Base-by-base conservation (phyloP, 35 echinoderm and acorn worm genomes). In the Strongylocentrotus purpuratus region DNA sequence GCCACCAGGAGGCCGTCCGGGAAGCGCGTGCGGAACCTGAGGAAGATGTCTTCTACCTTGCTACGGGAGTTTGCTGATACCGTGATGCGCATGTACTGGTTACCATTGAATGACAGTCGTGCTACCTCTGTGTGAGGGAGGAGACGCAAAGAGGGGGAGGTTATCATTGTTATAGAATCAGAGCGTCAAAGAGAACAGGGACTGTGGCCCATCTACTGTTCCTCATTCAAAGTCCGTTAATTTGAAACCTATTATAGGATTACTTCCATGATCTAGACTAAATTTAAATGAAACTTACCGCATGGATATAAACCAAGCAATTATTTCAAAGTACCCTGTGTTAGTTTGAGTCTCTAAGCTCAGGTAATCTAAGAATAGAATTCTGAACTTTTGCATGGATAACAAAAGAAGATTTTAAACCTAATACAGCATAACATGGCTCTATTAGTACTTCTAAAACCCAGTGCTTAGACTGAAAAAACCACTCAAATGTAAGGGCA, bases 11-110 rank as follows among this genome's bases (percentile, higher is more conserved):
- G 86, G 45, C 98, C 96, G 25, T 97, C 94, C 0, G 98, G 97
- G 50, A 96, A 95, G 46, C 97, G 92, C 5, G 98, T 99, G 28
- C 94, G 85, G 94, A 99, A 99, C 17, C 98, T 97, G 25, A 99
- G 70, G 48, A 94, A 96, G 46, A 99, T 96, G 47, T 99, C 96
- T 71, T 99, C 98, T 11, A 97, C 93, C 86, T 98, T 96, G 45
- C 96, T 98, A 52, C 92, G 96, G 4, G 96, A 94, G 88, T 31
- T 94, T 7, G 52, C 45, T 17, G 78, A 33, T 31, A 98, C 93
- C n/a, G 95, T 94, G n/a, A 99, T 95, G 60, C 95, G 86, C 95
- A 99, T 94, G 48, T 95, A 97, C 47, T 97, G 96, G 60, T 96
- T 95, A 48, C 98, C 98, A 95, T 99, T 97, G 94, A 99, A 99